These are phyloP conservation scores for Ancistrus triradiatus DNA, from an alignment of 2,113 vertebrate species.

Conservation along the genomic window DNA sequence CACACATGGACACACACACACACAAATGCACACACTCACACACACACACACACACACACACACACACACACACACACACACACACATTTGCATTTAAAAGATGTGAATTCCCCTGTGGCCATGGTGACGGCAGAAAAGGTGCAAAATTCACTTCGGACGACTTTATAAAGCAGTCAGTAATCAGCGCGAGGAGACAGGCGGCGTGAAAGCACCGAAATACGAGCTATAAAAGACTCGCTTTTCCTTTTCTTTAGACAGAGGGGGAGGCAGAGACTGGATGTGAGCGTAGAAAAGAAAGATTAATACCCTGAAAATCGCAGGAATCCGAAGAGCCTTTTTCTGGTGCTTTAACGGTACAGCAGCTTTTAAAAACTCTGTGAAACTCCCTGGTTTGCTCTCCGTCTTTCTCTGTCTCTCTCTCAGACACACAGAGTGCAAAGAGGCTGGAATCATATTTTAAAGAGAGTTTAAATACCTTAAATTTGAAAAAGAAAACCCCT, in stretches of 20 bases:
- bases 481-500: no score
- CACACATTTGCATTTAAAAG: constrained; percentile 96
- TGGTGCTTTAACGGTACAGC: constrained; percentile 29
- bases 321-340: constrained; percentile 47
- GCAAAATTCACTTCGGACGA: constrained; percentile 97
- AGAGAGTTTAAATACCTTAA: no score
- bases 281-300: constrained; percentile 56
- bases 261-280: constrained; percentile 59
- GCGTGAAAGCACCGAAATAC: constrained; percentile 77
- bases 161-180: constrained; percentile 99
- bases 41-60: constrained; percentile 17
- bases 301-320: constrained; percentile 66
- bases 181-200: constrained; percentile 87
- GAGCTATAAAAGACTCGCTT: constrained; percentile 73
- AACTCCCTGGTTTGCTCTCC: background rate
- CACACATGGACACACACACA: background rate
- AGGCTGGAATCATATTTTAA: no score
- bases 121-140: constrained; percentile 96
- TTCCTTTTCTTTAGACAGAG: no score
- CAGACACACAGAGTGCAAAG: constrained; percentile 12
- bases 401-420: background rate
- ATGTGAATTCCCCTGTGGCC: constrained; percentile 89
- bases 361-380: constrained; percentile 5
- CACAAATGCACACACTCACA: background rate
- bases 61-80: constrained; percentile 18